A percentile compares a stretch with the other conserved stretches of the same genome.
Evolutionary conservation across 2,797 vertebrate species (phyloP).

Genomic region (Margarornis squamiger): DNA sequence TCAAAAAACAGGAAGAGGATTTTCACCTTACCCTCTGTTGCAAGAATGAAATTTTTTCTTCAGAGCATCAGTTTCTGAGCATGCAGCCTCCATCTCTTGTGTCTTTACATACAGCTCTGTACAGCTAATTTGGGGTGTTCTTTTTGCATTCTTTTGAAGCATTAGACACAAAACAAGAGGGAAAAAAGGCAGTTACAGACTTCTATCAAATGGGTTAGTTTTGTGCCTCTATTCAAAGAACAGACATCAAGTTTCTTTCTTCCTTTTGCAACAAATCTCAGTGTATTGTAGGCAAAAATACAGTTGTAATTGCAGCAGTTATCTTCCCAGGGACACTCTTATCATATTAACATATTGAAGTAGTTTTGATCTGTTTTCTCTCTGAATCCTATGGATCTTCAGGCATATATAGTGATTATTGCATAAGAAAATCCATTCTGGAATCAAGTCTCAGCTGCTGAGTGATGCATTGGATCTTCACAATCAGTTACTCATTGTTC

Average conservation of each 20-base stretch:
- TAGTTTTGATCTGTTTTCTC: neutral
- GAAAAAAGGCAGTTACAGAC: neutral
- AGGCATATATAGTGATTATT: neutral
- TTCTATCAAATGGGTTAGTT: neutral
- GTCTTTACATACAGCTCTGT: neutral
- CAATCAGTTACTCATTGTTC: neutral
- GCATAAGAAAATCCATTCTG: neutral
- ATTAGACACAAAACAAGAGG: neutral
- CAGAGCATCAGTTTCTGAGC: neutral
- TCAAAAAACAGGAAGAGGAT: neutral
- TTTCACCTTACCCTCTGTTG: neutral
- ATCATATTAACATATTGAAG: neutral
- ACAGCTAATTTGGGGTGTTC: neutral
- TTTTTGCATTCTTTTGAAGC: neutral
- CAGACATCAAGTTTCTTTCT: neutral
- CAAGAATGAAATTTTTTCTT: neutral
- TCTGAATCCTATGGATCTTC: neutral
- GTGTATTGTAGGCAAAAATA: neutral
- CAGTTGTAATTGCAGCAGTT: neutral
- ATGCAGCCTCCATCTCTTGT: neutral
- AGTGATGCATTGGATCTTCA: neutral
- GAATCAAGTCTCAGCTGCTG: neutral
- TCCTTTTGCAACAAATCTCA: neutral
- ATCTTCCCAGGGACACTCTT: neutral
- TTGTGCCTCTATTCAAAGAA: neutral